A percentile compares a stretch with the other conserved stretches of the same genome.
These are phyloP conservation scores for Pogonophryne albipinna DNA, from an alignment of 2,797 vertebrate genomes.

Conservation along the genomic window DNA sequence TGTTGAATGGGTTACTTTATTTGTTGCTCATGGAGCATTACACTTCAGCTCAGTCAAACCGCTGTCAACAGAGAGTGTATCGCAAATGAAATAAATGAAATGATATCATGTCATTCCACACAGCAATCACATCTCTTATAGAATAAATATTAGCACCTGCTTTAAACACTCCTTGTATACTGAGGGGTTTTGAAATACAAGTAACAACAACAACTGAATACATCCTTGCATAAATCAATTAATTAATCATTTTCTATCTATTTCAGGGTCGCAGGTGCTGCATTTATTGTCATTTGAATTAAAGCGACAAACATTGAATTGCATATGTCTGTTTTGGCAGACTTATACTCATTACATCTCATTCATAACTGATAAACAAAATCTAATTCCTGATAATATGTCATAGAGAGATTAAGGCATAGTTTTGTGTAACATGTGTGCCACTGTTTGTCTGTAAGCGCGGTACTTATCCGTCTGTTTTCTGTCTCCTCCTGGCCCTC, in stretches of 20 bases:
- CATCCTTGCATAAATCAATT: constrained; percentile 30
- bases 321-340: constrained; percentile 13
- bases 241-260: constrained; percentile 14
- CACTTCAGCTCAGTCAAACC: constrained; percentile 66
- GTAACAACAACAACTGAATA: constrained; percentile 19
- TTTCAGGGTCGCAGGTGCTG: constrained; percentile 14
- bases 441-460: constrained; percentile 55
- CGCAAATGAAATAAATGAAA: constrained; percentile 72
- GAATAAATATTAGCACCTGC: constrained; percentile 49
- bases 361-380: constrained; percentile 35
- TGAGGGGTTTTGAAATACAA: constrained; percentile 14
- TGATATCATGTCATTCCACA: constrained; percentile 64
- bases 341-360: constrained; percentile 13
- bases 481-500: constrained; percentile 52
- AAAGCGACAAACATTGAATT: constrained; percentile 1
- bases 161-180: constrained; percentile 31
- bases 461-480: constrained; percentile 47
- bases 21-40: constrained; percentile 66
- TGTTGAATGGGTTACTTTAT: constrained; percentile 60
- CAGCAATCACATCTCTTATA: constrained; percentile 57
- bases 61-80: constrained; percentile 62
- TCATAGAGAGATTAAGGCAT: constrained; percentile 25
- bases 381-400: constrained; percentile 38
- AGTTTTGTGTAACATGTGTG: constrained; percentile 40
- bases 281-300: constrained; percentile 36